A percentile compares a stretch with the other conserved stretches of the same genome.
phyloP scores from a whole-genome alignment of 37 sponge, comb jelly and placozoan genomes.

The Chondrilla cf. caribensis region DNA sequence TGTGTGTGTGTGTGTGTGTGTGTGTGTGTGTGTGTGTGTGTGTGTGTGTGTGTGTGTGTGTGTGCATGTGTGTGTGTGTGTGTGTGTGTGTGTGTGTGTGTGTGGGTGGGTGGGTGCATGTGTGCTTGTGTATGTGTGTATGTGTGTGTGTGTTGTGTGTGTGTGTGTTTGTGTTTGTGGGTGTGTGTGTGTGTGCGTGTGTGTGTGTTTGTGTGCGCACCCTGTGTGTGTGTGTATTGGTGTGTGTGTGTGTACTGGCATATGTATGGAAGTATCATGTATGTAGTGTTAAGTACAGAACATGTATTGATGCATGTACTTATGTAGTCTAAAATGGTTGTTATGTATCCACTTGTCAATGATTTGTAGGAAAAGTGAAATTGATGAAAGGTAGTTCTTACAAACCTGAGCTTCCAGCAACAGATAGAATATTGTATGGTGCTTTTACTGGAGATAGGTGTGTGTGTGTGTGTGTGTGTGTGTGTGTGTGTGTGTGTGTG shows the following conservation, averaged over 20 bases:
- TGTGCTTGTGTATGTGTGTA: too few species aligned
- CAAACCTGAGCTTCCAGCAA: neutral
- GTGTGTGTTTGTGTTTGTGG: neutral
- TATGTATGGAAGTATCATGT: too few species aligned
- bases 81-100: neutral
- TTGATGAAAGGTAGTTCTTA: conserved; percentile 2
- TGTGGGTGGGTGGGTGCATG: too few species aligned
- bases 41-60: neutral
- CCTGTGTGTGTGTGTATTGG: too few species aligned
- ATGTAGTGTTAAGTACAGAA: too few species aligned
- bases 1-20: too few species aligned
- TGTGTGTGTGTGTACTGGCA: too few species aligned
- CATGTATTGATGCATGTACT: too few species aligned
- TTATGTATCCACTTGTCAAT: neutral
- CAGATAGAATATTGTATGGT: conserved; percentile 11
- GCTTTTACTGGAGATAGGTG: conserved; percentile 30
- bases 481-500: neutral
- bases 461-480: neutral
- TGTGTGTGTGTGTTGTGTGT: too few species aligned
- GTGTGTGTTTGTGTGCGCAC: neutral
- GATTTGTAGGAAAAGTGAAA: neutral
- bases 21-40: neutral
- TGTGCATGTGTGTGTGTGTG: neutral
- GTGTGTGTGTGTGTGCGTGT: neutral
- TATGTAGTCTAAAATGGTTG: too few species aligned